Base-by-base conservation (phyloP, 2,113 vertebrate species). In the Eurypyga helias region DNA sequence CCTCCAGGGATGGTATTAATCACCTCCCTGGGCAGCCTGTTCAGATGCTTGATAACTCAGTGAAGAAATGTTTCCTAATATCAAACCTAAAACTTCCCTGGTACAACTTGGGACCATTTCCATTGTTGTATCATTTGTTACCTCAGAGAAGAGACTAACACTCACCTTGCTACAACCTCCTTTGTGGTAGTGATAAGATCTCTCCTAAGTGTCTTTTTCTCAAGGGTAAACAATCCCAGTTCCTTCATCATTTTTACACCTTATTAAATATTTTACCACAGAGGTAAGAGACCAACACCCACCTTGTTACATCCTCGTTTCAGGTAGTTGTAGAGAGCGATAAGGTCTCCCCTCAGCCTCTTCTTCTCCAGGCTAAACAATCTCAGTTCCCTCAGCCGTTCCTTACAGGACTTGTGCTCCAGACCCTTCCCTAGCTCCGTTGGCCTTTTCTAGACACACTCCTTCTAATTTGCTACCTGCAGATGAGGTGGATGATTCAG, bases 111-210 rank as follows among this genome's bases (percentile, higher is more conserved):
- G 16, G 17, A 20, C 8, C 4, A 15, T 31, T 43, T 11, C 13
- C 62, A 21, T 61, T 1, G 0, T 34, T 17, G 6, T 25, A 5
- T 34, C 6, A 26, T 4, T 80, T 72, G 7, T 52, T 66, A 41
- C 25, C 2, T 38, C 19, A 33, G 25, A 51, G 9, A 71, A 64
- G 7, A 91, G 26, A 51, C 9, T 1, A 0, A 29, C 18, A 3
- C 7, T 10, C 23, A 45, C 23, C 9, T 58, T 0, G 0, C 2
- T 18, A 31, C 43, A 57, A 26, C 25, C 7, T 43, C 29, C 19
- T 57, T 65, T 57, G 10, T 17, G 49, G 10, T 17, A 34, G 8
- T 0, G 0, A 43, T 13, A 31, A 51, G 20, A 19, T 71, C 41
- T 71, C 9, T 17, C 9, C 26, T 67, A 11, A 83, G 11, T 20